These are phyloP conservation scores for Epistrophe eligans DNA, from an alignment of 2,888 invertebrate genomes.

Conservation along the genomic window DNA sequence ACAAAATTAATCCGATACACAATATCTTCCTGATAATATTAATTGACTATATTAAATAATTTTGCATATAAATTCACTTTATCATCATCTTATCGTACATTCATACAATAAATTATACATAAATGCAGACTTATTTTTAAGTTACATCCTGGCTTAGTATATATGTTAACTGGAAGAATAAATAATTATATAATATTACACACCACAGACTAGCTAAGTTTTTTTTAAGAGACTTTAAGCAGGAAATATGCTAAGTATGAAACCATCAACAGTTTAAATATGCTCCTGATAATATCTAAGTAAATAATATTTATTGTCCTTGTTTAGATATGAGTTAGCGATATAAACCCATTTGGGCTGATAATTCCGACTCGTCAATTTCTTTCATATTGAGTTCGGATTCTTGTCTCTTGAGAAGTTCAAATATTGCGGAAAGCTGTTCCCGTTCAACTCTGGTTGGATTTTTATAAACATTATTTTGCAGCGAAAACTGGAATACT, in stretches of 20 bases:
- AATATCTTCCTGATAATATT: constrained; percentile 28
- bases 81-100: background rate
- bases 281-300: constrained; percentile 3
- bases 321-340: constrained; percentile 77
- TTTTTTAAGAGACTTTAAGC: constrained; percentile 6
- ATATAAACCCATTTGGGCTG: constrained; percentile 82
- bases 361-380: constrained; percentile 81
- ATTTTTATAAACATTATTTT: background rate
- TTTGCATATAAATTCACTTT: background rate
- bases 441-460: constrained; percentile 82
- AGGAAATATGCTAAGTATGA: constrained; percentile 32
- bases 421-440: constrained; percentile 84
- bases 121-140: constrained; percentile 24
- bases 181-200: constrained; percentile 33
- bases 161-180: constrained; percentile 45
- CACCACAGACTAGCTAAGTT: constrained; percentile 56
- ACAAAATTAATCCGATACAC: background rate
- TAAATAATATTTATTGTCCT: constrained; percentile 16
- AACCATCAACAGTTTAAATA: constrained; percentile 47
- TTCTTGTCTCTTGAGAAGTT: constrained; percentile 83
- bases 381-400: constrained; percentile 83
- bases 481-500: background rate
- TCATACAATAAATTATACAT: background rate
- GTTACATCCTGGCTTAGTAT: constrained; percentile 5
- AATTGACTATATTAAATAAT: constrained; percentile 59